Evolutionary conservation across 1,140 invertebrate species (phyloP), one percentile per base, ranked within the genome.

Genomic region (Pararge aegeria): DNA sequence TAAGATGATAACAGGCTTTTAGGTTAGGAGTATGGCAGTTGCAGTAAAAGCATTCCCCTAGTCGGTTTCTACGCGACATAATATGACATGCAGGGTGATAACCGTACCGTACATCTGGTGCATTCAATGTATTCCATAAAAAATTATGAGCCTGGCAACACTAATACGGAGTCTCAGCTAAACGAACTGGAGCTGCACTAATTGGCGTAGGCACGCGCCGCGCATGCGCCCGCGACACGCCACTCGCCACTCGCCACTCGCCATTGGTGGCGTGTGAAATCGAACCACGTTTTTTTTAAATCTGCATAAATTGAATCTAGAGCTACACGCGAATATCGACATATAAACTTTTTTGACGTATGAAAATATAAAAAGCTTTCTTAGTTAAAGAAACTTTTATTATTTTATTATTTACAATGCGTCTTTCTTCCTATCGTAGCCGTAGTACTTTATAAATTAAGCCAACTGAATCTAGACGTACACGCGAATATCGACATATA

Each of bases 101-200:
- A 24, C 24, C 7, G 24, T 4, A 24, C 7, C 24, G 2, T 4
- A 4, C 2, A 24, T 2, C 3, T 7, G 7, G 2, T 24, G 7
- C 3, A 34, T 34, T n/a, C 30, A 10, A 34, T 24, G n/a, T 1
- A 12, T 34, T 12, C 30, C 10, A 34, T 34, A 6, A 3, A 4
- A 34, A 1, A n/a, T 12, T 7, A 34, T 12, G 12, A 34, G 12
- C 9, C 7, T 49, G 46, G 46, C 21, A 29, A 29, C 24, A 49
- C 21, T 49, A 49, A 20, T 29, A 13, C 13, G 6, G 71, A 73
- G 75, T 87, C 80, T 87, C 80, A 68, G 75, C 78, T 75, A 75
- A 79, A 74, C 72, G 74, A 89, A 89, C 75, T 89, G 78, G 84
- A 89, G 84, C 86, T 83, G 76, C 84, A 87, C 83, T 87, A 89